These are phyloP conservation scores for Phragmatobia fuliginosa DNA, from an alignment of 2,888 invertebrate species.

Conservation along the genomic window DNA sequence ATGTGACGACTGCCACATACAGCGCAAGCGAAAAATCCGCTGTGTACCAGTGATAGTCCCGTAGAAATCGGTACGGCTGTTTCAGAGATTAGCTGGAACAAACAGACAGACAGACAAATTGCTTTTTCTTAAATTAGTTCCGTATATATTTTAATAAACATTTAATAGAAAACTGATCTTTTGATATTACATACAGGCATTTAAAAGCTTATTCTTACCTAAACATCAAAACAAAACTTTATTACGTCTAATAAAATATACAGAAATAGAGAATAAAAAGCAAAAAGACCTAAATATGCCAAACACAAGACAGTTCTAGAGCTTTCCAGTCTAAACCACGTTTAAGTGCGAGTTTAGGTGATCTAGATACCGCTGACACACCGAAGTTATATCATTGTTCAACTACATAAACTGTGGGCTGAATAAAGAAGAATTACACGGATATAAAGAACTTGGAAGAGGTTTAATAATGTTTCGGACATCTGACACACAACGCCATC, in stretches of 20 bases:
- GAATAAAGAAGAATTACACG: slow-evolving; percentile 15
- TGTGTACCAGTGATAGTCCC: too few relatives aligned
- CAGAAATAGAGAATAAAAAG: background rate
- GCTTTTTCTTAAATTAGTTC: too few relatives aligned
- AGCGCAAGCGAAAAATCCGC: too few relatives aligned
- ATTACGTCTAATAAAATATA: background rate
- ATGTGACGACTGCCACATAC: too few relatives aligned
- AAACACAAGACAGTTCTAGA: background rate
- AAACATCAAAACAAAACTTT: background rate
- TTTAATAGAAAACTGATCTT: too few relatives aligned
- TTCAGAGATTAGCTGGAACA: too few relatives aligned
- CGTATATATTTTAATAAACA: too few relatives aligned
- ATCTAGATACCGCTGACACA: slow-evolving; percentile 39
- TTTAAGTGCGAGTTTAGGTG: slow-evolving; percentile 19
- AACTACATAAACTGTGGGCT: slow-evolving; percentile 20
- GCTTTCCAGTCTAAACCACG: slow-evolving; percentile 7
- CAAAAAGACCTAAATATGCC: background rate
- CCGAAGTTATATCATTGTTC: slow-evolving; percentile 30
- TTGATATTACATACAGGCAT: too few relatives aligned
- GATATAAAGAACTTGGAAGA: slow-evolving; percentile 18
- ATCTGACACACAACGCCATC: too few relatives aligned
- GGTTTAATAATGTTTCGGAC: background rate
- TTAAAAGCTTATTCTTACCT: background rate
- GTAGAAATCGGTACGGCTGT: too few relatives aligned
- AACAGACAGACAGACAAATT: too few relatives aligned